Conservation (phyloP, 2,797 vertebrate species). For the Acanthornis magna region DNA sequence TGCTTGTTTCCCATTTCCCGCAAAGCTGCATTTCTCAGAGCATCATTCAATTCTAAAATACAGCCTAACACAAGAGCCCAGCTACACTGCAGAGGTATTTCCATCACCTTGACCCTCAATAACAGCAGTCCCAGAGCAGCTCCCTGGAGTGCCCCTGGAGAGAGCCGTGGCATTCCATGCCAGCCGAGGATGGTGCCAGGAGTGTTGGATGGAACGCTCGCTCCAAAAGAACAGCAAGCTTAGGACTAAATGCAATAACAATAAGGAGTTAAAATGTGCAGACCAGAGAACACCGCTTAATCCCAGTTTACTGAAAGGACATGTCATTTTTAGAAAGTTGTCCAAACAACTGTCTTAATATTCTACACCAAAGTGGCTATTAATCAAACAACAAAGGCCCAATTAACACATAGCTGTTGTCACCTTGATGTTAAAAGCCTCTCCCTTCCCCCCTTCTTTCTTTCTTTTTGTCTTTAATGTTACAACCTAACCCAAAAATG, state of each 20-base stretch:
- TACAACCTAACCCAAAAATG: constrained; percentile 62
- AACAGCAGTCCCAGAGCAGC: not conserved
- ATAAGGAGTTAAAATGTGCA: constrained; percentile 52
- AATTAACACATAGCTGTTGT: constrained; percentile 74
- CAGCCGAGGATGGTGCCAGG: not conserved
- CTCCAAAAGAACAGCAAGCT: not conserved
- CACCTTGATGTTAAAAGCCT: constrained; percentile 72
- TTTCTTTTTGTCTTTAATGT: constrained; percentile 55
- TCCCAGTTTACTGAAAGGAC: constrained; percentile 44
- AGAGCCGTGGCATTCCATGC: not conserved
- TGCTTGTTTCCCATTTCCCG: not conserved
- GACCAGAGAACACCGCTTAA: constrained; percentile 12
- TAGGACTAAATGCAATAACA: not conserved
- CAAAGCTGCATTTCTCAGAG: not conserved
- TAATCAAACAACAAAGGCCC: constrained; percentile 76
- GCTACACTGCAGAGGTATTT: not conserved
- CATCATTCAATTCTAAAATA: not conserved
- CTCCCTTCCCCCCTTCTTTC: constrained; percentile 36
- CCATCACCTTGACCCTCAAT: not conserved
- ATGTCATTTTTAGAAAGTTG: constrained; percentile 55
- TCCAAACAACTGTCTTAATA: constrained; percentile 62
- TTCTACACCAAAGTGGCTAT: constrained; percentile 59
- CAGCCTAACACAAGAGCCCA: not conserved
- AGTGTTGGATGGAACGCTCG: fast-evolving
- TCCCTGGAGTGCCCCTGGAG: not conserved